Base-by-base conservation (phyloP, 2,888 invertebrate genomes). In the Kuschelorhynchus macadamiae region DNA sequence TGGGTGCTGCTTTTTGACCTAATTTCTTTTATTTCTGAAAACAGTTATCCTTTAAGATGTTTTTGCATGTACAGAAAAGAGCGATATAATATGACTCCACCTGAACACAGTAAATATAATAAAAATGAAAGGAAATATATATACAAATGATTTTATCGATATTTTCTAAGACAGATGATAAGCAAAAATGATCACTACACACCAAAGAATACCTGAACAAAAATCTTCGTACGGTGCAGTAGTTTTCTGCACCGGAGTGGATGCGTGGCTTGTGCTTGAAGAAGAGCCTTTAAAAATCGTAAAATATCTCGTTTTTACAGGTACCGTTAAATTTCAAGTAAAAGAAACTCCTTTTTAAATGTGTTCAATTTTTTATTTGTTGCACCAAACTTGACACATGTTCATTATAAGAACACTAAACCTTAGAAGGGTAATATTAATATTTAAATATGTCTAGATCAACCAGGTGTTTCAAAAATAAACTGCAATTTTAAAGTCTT, bases 251-350 rank as follows among this genome's bases (percentile, higher is more conserved):
- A 81, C 81, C 12, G 81, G 81, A 3, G 82, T 81, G 16, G 84
- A 84, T 3, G 78, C 79, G 71, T 82, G 82, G 71, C 83, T 83
- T 0, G 81, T 79, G 63, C 83, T 83, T 2, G 82, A 81, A 8
- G 75, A 74, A 1, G 76, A 76, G 47, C 74, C 76, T 76, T 52
- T 17, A 73, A 73, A 67, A 46, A 42, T 63, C n/a, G 21, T 33
- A 46, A 46, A 36, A 20, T 16, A 56, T 21, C 44, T 17, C 17
- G 14, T 42, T 44, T 56, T 36, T 36, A n/a, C n/a, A n/a, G n/a
- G n/a, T n/a, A n/a, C n/a, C n/a, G n/a, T n/a, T n/a, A n/a, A n/a
- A n/a, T n/a, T n/a, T n/a, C n/a, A n/a, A n/a, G n/a, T n/a, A n/a
- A n/a, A n/a, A n/a, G n/a, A n/a, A n/a, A n/a, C n/a, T n/a, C n/a